These are phyloP conservation scores for Meloidogyne chitwoodi DNA, from an alignment of 1,140 invertebrate genomes.

Conservation along the genomic window DNA sequence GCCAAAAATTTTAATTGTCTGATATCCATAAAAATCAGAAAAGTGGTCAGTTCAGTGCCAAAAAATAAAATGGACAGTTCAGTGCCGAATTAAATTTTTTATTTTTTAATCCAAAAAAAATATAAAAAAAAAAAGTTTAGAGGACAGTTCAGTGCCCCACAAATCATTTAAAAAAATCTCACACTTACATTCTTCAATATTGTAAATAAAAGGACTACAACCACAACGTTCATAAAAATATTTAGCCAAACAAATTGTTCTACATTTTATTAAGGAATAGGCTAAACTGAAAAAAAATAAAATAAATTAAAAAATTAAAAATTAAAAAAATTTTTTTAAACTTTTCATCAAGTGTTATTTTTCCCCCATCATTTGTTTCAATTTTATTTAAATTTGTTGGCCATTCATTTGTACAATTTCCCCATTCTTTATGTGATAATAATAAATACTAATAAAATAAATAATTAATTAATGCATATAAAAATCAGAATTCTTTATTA, in stretches of 20 bases:
- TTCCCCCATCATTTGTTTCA: background rate
- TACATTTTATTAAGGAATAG: constrained; percentile 52
- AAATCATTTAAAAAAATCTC: no score
- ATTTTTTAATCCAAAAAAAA: no score
- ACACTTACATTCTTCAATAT: constrained; percentile 41
- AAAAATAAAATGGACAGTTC: no score
- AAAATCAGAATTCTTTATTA: no score
- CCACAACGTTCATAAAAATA: constrained; percentile 52
- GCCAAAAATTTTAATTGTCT: no score
- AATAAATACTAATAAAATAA: constrained; percentile 40
- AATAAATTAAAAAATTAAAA: background rate
- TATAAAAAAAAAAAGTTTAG: no score
- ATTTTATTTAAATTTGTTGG: constrained; percentile 28
- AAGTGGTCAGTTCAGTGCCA: no score
- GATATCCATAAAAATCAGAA: no score
- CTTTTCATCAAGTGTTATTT: background rate
- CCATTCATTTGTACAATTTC: constrained; percentile 54
- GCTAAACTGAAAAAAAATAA: constrained; percentile 3
- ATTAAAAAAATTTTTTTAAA: background rate
- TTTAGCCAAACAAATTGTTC: constrained; percentile 46
- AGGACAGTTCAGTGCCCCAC: no score
- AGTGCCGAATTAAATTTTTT: no score
- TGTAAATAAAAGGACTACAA: constrained; percentile 54
- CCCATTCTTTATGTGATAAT: constrained; percentile 42
- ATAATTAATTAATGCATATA: background rate